Evolutionary conservation across 2,797 vertebrate species (phyloP), one percentile per base, ranked within the genome.

Genomic region (Pangasius macronema): DNA sequence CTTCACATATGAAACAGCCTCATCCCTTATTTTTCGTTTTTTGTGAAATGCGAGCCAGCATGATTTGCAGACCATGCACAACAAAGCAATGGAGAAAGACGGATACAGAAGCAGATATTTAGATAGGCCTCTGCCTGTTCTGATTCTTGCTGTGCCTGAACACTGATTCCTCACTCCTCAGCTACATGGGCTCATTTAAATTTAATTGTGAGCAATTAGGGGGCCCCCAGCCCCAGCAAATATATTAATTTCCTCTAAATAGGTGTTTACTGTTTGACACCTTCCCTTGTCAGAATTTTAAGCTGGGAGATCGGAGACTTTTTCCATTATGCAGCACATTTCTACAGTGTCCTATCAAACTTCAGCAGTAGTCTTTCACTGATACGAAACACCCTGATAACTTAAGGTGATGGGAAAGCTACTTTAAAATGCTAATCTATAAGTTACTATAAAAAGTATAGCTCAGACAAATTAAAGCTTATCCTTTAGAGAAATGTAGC

Each of bases 161-260:
- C 86, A 75, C 72, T 82, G 61, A n/a, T 87, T 90, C 49, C 6
- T 36, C 79, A 1, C 89, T 93, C 90, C 73, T 89, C 91, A 86
- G 83, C 70, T 87, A 84, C 89, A 83, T 22, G 46, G 55, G 65
- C 72, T 93, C 88, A 94, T 94, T 94, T 91, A 75, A 93, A 93
- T 94, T 83, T 83, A 83, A 68, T 68, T 67, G 85, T 84, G 89
- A 88, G 92, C 1, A 1, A 88, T 86, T 92, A 92, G 92, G 76
- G 89, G 88, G 88, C 86, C 88, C 30, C 89, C 86, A 83, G 87
- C 93, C 89, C 91, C 87, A 81, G 90, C 92, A 65, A 83, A 93
- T 91, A 89, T 88, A 93, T 93, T 93, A 51, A 93, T 94, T 94
- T 92, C 86, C 92, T 85, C 88, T 90, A 88, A 87, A 90, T 86